A percentile compares a stretch with the other conserved stretches of the same genome.
These are phyloP conservation scores for Notocelia uddmanniana DNA, from an alignment of 2,888 invertebrate species.

Conservation along the genomic window DNA sequence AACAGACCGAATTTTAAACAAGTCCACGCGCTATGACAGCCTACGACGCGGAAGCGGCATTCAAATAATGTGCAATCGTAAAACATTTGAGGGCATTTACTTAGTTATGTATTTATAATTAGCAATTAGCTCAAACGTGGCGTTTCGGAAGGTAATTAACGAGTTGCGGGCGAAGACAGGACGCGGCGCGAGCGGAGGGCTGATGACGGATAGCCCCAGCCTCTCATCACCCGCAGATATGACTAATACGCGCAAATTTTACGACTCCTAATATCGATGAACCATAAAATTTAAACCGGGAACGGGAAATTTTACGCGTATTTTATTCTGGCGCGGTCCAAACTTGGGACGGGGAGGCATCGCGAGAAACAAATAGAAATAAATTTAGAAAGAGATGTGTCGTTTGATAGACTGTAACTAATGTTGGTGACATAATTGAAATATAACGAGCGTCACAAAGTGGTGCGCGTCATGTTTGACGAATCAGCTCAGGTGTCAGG, in stretches of 20 bases:
- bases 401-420: constrained; percentile 36
- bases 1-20: constrained; percentile 55
- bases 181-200: constrained; percentile 53
- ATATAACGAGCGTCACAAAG: constrained; percentile 51
- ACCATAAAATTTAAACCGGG: constrained; percentile 67
- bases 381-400: constrained; percentile 40
- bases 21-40: constrained; percentile 35
- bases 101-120: constrained; percentile 50
- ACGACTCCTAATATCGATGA: constrained; percentile 66
- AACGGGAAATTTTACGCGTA: constrained; percentile 57
- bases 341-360: constrained; percentile 29
- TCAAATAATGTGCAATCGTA: constrained; percentile 2
- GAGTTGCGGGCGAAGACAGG: constrained; percentile 68
- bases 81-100: not conserved
- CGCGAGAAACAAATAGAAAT: constrained; percentile 31
- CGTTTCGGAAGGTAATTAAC: constrained; percentile 72
- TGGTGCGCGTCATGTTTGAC: constrained; percentile 56
- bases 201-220: constrained; percentile 69
- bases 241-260: constrained; percentile 67
- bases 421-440: constrained; percentile 52
- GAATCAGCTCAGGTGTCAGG: constrained; percentile 61
- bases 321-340: constrained; percentile 50
- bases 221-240: constrained; percentile 54
- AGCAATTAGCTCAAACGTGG: constrained; percentile 51
- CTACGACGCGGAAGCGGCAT: constrained; percentile 3